Percentiles rank a stretch among this genome's conserved stretches.
phyloP scores from a whole-genome alignment of 2,797 vertebrate species.

The Pterois miles region DNA sequence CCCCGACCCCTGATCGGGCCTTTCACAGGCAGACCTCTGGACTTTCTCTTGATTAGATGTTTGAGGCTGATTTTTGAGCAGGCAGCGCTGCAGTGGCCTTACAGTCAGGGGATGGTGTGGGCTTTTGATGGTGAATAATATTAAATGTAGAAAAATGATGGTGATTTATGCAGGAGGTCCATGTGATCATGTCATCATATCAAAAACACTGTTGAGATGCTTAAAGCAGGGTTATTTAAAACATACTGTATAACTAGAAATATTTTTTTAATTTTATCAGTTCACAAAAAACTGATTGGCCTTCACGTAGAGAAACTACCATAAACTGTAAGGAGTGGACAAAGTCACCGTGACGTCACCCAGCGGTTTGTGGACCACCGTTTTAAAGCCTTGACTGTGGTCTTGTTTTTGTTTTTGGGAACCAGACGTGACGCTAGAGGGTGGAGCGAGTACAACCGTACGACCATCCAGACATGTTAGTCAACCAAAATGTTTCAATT shows the following conservation, averaged over 20 bases:
- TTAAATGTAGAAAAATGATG: not conserved
- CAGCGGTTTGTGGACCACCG: too few relatives aligned
- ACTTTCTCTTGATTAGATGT: constrained; percentile 8
- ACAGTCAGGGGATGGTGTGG: not conserved
- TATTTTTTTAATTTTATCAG: too few relatives aligned
- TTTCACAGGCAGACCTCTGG: not conserved
- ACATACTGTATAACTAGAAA: not conserved
- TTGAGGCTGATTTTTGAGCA: constrained; percentile 1
- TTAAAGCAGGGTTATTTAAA: not conserved
- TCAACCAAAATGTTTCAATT: too few relatives aligned
- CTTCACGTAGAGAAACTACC: too few relatives aligned
- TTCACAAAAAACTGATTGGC: too few relatives aligned
- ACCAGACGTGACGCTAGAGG: too few relatives aligned
- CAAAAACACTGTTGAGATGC: not conserved
- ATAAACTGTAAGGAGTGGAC: too few relatives aligned
- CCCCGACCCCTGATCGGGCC: not conserved
- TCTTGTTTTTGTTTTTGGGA: too few relatives aligned
- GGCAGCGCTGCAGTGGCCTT: constrained; percentile 19
- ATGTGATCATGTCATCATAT: not conserved
- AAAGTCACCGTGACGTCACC: too few relatives aligned
- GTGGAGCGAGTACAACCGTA: too few relatives aligned
- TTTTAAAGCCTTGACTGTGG: too few relatives aligned
- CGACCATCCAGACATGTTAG: too few relatives aligned
- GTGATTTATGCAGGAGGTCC: not conserved
- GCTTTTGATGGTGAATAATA: not conserved